Base-by-base conservation (phyloP, 1,140 invertebrate genomes). In the Eriosoma lanigerum region DNA sequence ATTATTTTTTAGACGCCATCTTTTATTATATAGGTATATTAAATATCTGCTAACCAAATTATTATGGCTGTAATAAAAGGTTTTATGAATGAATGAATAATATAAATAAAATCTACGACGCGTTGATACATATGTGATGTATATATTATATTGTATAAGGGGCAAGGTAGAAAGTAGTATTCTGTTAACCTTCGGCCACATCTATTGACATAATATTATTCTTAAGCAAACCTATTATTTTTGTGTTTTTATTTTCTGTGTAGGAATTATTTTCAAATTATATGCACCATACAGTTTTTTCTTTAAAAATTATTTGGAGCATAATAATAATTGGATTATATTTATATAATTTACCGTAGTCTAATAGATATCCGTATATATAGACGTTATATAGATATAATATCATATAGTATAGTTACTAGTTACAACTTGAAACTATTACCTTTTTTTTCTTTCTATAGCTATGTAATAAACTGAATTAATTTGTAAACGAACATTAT, bases 1-100 rank as follows among this genome's bases (percentile, higher is more conserved):
- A 72, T 72, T 70, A 70, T 70, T 70, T 70, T 72, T 72, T 72
- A 50, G 68, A 72, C 46, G 29, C 46, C 68, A 72, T n/a, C n/a
- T n/a, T 52, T 10, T 29, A 50, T 72, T 52, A 32, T 72, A 29
- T 26, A 26, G 46, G 3, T 38, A 38, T 38, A 38, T 3, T 38
- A 38, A 8, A 4, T 72, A 72, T 29, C 24, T 72, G 48, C 46
- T 72, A 29, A 72, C 68, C 24, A 72, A 72, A 72, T 72, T 52
- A 70, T 50, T 50, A 52, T 72, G n/a, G 48, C 15, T 32, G 68
- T 52, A 52, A 72, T 72, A 72, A 50, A 29, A 54, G 32, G 13
- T 72, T 29, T 72, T 72, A 72, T 72, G 68, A 72, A 72, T 70
- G 68, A 70, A 70, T 72, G 68, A 32, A 52, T 29, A 50, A 70